phyloP scores from a whole-genome alignment of 2,797 vertebrate genomes.

The Pipistrellus kuhlii region DNA sequence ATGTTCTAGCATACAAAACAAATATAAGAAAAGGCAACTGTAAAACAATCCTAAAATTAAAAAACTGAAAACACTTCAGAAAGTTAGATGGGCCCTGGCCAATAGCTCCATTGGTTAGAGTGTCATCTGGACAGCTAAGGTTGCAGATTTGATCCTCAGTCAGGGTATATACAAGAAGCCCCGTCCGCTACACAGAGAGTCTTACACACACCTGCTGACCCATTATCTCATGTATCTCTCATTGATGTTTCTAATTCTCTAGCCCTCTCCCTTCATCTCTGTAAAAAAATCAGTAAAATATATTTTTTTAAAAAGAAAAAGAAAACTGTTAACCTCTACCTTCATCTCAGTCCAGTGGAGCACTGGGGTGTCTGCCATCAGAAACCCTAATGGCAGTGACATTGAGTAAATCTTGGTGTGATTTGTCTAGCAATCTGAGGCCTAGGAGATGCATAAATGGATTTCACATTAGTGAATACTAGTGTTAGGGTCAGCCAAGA shows the following conservation, averaged over 20 bases:
- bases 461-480: background rate
- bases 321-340: slow-evolving; percentile 60
- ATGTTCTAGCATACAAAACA: slow-evolving; percentile 41
- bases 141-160: background rate
- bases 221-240: too few species aligned
- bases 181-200: too few species aligned
- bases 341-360: background rate
- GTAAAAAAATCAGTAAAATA: too few species aligned
- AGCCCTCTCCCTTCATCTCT: too few species aligned
- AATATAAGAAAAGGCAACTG: background rate
- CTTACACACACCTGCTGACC: too few species aligned
- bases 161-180: background rate
- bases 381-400: background rate
- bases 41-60: slow-evolving; percentile 45
- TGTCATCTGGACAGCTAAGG: background rate
- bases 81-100: background rate
- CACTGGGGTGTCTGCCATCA: background rate
- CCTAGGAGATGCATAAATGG: accelerated
- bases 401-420: slow-evolving; percentile 45
- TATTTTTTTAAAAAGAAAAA: background rate
- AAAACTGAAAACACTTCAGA: slow-evolving; percentile 47
- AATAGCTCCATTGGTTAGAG: background rate
- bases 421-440: slow-evolving; percentile 14
- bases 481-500: background rate
- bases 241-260: too few species aligned